phyloP scores from a whole-genome alignment of 2,888 invertebrate species.

The Metacarcinus magister region DNA sequence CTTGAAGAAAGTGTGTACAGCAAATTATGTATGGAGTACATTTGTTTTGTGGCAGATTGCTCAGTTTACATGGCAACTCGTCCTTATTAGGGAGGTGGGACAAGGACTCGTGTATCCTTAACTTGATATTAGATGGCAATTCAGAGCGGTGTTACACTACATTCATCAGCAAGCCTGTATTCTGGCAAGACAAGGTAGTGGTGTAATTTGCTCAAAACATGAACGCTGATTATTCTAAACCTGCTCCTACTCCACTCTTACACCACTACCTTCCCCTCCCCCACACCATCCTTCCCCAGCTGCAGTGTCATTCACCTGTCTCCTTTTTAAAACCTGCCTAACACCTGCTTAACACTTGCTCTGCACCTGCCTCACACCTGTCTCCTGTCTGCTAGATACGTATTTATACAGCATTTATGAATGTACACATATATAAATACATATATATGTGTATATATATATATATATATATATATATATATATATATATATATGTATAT shows the following conservation, averaged over 20 bases:
- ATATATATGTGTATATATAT: too few species aligned
- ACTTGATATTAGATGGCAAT: not conserved
- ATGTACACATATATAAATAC: too few species aligned
- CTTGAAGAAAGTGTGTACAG: not conserved
- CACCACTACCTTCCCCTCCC: too few species aligned
- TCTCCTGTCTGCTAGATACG: not conserved
- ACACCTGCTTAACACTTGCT: not conserved
- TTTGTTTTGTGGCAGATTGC: not conserved
- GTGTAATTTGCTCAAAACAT: slow-evolving; percentile 34
- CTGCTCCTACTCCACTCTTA: not conserved
- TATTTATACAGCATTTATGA: too few species aligned
- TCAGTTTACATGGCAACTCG: not conserved
- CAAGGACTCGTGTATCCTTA: not conserved
- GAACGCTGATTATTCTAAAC: slow-evolving; percentile 39
- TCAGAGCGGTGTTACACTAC: not conserved
- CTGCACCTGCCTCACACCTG: not conserved
- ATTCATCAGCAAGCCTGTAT: not conserved
- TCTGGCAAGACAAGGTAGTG: not conserved
- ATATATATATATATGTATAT: too few species aligned
- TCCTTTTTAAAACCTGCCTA: not conserved
- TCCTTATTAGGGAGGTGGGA: slow-evolving; percentile 27
- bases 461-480: too few species aligned
- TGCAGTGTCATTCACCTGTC: slow-evolving; percentile 3
- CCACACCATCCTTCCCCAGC: not conserved
- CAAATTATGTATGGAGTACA: slow-evolving; percentile 26